Evolutionary conservation across 2,888 invertebrate genomes (phyloP), one percentile per base, ranked within the genome.

Genomic region (Xanthia togata): DNA sequence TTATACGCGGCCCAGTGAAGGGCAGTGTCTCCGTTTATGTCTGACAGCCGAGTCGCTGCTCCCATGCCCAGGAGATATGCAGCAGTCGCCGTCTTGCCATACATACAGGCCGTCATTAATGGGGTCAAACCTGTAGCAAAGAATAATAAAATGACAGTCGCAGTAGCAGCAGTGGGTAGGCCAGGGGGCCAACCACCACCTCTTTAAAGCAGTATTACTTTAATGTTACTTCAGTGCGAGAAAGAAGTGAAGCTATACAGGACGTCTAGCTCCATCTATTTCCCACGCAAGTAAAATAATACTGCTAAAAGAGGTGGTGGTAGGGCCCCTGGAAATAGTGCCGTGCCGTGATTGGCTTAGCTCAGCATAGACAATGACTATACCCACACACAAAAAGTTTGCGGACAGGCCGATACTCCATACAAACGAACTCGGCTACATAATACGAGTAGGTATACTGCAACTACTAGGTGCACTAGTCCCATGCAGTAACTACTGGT

Each of bases 1-100:
- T 99, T 99, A 93, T 99, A 99, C 0, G 99, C 98, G 0, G 99
- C 99, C 99, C 99, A 99, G 91, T 99, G 99, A 50, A 99, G 95
- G 0, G 99, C 99, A 0, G 98, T 98, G 90, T 99, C 99, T 0
- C 99, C 99, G 91, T 99, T 99, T 87, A 98, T 98, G 90, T 99
- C 99, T 1, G 98, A 98, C 67, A 98, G 96, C 90, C 98, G 98
- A 84, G 98, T 98, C 1, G 98, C 97, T 0, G 99, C 99, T 5
- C 98, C 99, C 97, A 98, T 98, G 47, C 99, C 99, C 70, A 99
- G 97, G 0, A 99, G 96, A 93, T 98, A 99, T 0, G 99, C 99
- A 0, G 99, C 99, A 0, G 99, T 98, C 17, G 98, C 98, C 4
- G 98, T 98, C 90, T 98, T 97, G 14, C 99, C 99, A 91, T 99